Evolutionary conservation across 1,140 invertebrate genomes (phyloP), one percentile per base, ranked within the genome.

Genomic region (Caenorhabditis latens): DNA sequence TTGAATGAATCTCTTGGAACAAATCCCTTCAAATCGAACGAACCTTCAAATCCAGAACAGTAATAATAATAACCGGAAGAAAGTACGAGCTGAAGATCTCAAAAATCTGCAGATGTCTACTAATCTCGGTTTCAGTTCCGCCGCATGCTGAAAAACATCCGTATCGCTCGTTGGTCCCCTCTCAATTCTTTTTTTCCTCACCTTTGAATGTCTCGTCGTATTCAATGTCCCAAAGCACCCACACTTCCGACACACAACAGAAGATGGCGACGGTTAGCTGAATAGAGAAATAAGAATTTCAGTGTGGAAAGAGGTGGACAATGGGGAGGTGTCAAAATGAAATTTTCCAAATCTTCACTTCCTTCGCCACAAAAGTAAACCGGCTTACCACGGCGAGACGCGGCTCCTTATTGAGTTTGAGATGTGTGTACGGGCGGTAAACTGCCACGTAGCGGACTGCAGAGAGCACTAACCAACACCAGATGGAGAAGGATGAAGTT

Each of bases 161-260:
- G 85, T 75, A 40, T 61, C 9, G 50, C 50, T 90, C 42, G 84
- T 86, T 84, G 87, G 46, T 43, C 67, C 75, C 57, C 83, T 32
- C 32, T 32, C 82, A 50, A 40, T 14, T 16, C 13, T 40, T 13
- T 53, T 14, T n/a, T 46, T 21, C 7, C 82, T 48, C 21, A 90
- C 84, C 90, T 86, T 88, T 61, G 40, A 53, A 83, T 19, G 40
- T 48, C 19, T 71, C 58, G 87, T 90, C 85, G 83, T 87, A 92
- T 40, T 89, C 87, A 61, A 92, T 91, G 82, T 91, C 91, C 61
- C 88, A 90, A 1, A 91, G 85, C 53, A 91, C 91, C 90, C 90
- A 91, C 48, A 87, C 61, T 86, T 89, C 88, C 58, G 88, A 65
- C 43, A 86, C 83, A 71, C 86, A 50, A 71, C 86, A 88, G 57